Base-by-base conservation (phyloP, 1,140 invertebrate genomes). In the Drosophila tropicalis region DNA sequence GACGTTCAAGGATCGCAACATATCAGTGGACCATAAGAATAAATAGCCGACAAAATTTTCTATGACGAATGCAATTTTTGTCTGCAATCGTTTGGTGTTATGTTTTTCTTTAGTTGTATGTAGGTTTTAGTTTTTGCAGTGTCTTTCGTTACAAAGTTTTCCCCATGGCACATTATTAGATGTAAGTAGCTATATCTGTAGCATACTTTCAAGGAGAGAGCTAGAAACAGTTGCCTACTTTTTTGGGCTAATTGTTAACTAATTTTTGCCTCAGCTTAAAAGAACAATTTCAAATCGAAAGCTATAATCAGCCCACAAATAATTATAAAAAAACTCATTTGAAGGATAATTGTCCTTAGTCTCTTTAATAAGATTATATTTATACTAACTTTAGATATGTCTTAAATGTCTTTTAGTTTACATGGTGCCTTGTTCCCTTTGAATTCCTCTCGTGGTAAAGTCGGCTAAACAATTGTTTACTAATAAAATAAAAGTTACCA, bases 1-100 rank as follows among this genome's bases (percentile, higher is more conserved):
- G 65, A 60, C 58, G 64, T 76, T 67, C 68, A 64, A 25, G 65
- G 71, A 79, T 80, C 72, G 67, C 72, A 67, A 62, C 62, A 67
- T 47, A 55, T 54, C 9, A 61, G 9, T 4, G n/a, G 32, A 19
- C 32, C 17, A 58, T 51, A 51, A 51, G 44, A 51, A 51, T 51
- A 51, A 51, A 51, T 22, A 51, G 63, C 19, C 39, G 32, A 62
- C 67, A 63, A 75, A 60, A 76, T 76, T 76, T 75, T 75, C 22
- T 68, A 54, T 62, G 54, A 25, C 17, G 13, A 76, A 76, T 73
- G 62, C 63, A 72, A 34, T 73, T 29, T 29, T 41, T 29, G 58
- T 62, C 71, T 4, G 12, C 13, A 36, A 67, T 57, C 47, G 63
- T 29, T 29, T 29, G 29, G 5, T 29, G 29, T 29, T 29, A 5